Conservation (phyloP, 2,797 vertebrate species). For the Anas bahamensis region DNA sequence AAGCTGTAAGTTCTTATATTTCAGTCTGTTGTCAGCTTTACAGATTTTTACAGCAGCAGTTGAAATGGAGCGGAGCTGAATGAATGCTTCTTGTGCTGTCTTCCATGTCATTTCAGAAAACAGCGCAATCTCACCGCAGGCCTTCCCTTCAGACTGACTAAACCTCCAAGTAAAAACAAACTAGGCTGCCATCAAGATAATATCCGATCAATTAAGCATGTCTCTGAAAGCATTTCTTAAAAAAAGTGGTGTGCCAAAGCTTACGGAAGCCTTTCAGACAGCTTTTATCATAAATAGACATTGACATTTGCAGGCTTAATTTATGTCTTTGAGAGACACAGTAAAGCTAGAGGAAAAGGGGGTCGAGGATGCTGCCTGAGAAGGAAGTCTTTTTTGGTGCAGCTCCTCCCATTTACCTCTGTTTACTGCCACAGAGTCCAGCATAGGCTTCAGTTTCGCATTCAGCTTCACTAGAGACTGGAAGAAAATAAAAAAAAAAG, state of each 20-base stretch:
- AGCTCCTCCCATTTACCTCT: constrained; percentile 94
- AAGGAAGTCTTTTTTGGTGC: constrained; percentile 85
- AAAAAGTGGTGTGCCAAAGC: constrained; percentile 35
- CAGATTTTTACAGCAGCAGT: constrained; percentile 45
- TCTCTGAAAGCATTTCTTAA: constrained; percentile 28
- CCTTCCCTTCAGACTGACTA: constrained; percentile 8
- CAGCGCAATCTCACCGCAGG: not conserved
- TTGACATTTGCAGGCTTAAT: constrained; percentile 53
- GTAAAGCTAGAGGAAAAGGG: constrained; percentile 51
- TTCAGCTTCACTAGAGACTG: constrained; percentile 95
- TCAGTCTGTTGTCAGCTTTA: constrained; percentile 61
- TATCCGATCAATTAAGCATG: constrained; percentile 20
- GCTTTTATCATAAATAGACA: not conserved
- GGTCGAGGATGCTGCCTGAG: constrained; percentile 64
- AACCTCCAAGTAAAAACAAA: constrained; percentile 39
- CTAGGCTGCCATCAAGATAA: not conserved
- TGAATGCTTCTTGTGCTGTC: constrained; percentile 14
- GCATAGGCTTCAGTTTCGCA: constrained; percentile 94
- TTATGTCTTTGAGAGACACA: constrained; percentile 61
- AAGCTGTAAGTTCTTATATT: constrained; percentile 53
- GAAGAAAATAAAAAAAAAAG: constrained; percentile 6
- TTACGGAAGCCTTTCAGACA: constrained; percentile 27
- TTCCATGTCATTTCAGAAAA: not conserved
- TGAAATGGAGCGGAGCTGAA: constrained; percentile 45
- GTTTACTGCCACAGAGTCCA: constrained; percentile 91